Conservation (phyloP, 2,888 invertebrate species). For the Macrosoma leucophasiata region DNA sequence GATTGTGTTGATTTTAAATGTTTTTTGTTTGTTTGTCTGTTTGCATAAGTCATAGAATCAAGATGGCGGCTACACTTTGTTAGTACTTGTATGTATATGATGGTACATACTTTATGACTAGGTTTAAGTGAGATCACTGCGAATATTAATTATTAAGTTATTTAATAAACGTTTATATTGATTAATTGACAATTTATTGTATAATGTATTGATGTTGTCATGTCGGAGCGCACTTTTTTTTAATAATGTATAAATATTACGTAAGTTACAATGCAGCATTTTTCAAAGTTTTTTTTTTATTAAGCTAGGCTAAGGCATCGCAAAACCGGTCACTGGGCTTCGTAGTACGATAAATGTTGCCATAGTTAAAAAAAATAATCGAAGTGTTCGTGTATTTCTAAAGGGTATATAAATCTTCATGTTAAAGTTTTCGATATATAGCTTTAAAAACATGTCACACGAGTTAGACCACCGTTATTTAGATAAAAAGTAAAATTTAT, state of each 20-base stretch:
- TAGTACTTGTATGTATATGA: conserved; percentile 36
- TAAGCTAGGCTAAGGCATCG: conserved; percentile 51
- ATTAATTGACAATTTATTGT: conserved; percentile 45
- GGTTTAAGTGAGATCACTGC: conserved; percentile 58
- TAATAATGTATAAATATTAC: conserved; percentile 39
- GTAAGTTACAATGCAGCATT: conserved; percentile 42
- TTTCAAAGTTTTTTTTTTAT: conserved; percentile 34
- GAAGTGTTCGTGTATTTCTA: conserved; percentile 42
- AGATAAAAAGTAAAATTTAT: conserved; percentile 40
- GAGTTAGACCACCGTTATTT: conserved; percentile 68
- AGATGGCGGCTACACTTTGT: conserved; percentile 31
- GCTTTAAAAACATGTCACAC: conserved; percentile 70
- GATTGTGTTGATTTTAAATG: no score
- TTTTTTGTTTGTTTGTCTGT: no score
- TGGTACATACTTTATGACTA: conserved; percentile 40
- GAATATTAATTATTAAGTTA: conserved; percentile 65
- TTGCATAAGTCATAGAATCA: conserved; percentile 19
- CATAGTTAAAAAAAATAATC: conserved; percentile 47
- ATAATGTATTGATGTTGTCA: conserved; percentile 55
- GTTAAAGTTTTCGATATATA: conserved; percentile 41
- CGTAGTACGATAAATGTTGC: conserved; percentile 53
- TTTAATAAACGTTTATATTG: conserved; percentile 40
- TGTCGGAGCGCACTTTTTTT: conserved; percentile 54
- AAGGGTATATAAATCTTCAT: conserved; percentile 33
- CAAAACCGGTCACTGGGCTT: conserved; percentile 41